Conservation (phyloP, 2,113 vertebrate species). For the Nesoenas mayeri region DNA sequence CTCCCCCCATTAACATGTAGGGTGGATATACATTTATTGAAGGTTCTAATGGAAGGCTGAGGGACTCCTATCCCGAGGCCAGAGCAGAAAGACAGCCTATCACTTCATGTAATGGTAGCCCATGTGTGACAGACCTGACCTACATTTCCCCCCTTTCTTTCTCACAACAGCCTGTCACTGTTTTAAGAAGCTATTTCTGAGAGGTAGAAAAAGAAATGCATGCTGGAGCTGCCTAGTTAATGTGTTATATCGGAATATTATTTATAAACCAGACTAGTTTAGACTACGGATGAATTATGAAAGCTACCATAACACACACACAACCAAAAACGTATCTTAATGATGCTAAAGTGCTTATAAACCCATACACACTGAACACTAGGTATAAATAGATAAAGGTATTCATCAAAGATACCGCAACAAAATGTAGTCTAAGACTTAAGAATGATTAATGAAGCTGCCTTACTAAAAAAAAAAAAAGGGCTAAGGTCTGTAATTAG, state of each 20-base stretch:
- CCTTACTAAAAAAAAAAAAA: slow-evolving; percentile 12
- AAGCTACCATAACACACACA: slow-evolving; percentile 10
- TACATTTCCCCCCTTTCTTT: slow-evolving; percentile 86
- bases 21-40: slow-evolving; percentile 83
- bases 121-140: slow-evolving; percentile 93
- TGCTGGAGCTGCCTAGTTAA: slow-evolving; percentile 67
- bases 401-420: neutral
- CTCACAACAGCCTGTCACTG: slow-evolving; percentile 79
- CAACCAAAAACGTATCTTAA: neutral
- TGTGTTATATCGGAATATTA: slow-evolving; percentile 48
- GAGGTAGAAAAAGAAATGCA: slow-evolving; percentile 72
- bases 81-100: slow-evolving; percentile 87
- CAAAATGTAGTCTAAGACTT: neutral
- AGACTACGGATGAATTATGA: slow-evolving; percentile 16
- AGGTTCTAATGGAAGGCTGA: slow-evolving; percentile 88
- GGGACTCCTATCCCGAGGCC: slow-evolving; percentile 88
- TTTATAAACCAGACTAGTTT: slow-evolving; percentile 53
- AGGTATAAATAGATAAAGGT: neutral
- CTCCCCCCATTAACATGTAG: slow-evolving; percentile 80
- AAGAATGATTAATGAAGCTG: slow-evolving; percentile 26
- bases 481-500: slow-evolving; percentile 12
- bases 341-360: slow-evolving; percentile 12
- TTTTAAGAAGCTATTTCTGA: slow-evolving; percentile 79
- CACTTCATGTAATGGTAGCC: slow-evolving; percentile 86
- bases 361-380: neutral